A percentile compares a stretch with the other conserved stretches of the same genome.
phyloP scores from a whole-genome alignment of 2,888 invertebrate genomes.

The Pachymerium ferrugineum region DNA sequence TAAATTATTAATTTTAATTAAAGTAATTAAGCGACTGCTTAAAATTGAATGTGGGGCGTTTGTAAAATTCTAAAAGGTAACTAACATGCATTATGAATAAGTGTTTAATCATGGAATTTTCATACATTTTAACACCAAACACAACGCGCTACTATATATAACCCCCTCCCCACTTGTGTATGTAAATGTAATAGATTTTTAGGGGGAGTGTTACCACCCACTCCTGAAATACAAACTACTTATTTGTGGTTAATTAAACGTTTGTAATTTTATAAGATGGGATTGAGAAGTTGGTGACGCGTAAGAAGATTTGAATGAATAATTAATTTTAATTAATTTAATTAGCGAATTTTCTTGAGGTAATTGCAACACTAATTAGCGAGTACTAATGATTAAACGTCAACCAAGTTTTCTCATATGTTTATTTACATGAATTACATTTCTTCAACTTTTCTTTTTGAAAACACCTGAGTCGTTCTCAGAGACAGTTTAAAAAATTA shows the following conservation, averaged over 20 bases:
- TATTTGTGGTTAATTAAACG: too few relatives aligned
- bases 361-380: constrained; percentile 19
- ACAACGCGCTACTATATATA: too few relatives aligned
- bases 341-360: constrained; percentile 21
- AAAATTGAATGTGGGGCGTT: constrained; percentile 25
- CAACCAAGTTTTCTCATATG: neutral
- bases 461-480: neutral
- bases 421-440: constrained; percentile 6
- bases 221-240: too few relatives aligned
- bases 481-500: neutral
- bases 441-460: neutral
- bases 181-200: too few relatives aligned
- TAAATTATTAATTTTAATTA: constrained; percentile 27
- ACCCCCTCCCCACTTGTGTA: too few relatives aligned
- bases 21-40: constrained; percentile 23
- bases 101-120: constrained; percentile 24
- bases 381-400: constrained; percentile 14
- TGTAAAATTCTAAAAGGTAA: constrained; percentile 25
- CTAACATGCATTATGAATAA: constrained; percentile 21
- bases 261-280: neutral
- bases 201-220: too few relatives aligned
- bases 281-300: constrained; percentile 22
- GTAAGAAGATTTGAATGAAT: constrained; percentile 20
- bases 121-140: neutral
- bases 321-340: constrained; percentile 25